Evolutionary conservation across 1,140 invertebrate species (phyloP), one percentile per base, ranked within the genome.

Genomic region (Drosophila repletoides): DNA sequence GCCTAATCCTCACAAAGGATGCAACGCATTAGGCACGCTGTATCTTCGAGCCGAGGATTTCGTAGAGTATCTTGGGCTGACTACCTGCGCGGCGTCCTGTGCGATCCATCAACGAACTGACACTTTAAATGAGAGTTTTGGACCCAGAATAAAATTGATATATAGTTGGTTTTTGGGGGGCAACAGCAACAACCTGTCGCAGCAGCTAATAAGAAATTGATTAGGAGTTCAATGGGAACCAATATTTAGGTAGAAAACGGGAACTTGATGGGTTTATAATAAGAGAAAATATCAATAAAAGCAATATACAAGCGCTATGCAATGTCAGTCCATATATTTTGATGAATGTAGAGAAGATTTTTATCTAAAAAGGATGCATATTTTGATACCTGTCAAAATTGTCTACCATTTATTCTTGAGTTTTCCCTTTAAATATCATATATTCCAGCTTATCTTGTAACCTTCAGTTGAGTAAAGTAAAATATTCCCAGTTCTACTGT

Each of bases 1-100:
- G 4, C 15, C 36, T 83, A 83, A 83, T 83, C 79, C 79, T 70
- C 41, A 74, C 61, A 79, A 75, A 60, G 79, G 79, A 83, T 67
- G 63, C 67, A 59, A 28, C 41, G 65, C 74, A 83, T 79, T 83
- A 79, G 79, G 19, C 43, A 84, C 71, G 80, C 65, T 49, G 5
- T 14, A 19, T 3, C 2, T 28, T 52, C 48, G 12, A 29, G 12
- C 19, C n/a, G 28, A 7, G 10, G 3, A 3, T 34, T 66, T 46
- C 31, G 5, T n/a, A n/a, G 69, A n/a, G 6, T 6, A 29, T 14
- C 38, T 21, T 3, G 6, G 38, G 17, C 28, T 41, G 40, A n/a
- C 49, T 79, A 65, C 59, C 58, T 65, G 63, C 19, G 48, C 26
- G 36, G 41, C 34, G 26, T 5, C 46, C 58, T 28, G 28, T 29